A percentile compares a stretch with the other conserved stretches of the same genome.
Evolutionary conservation across 2,113 vertebrate species (phyloP).

Genomic region (Stigmatopora argus): DNA sequence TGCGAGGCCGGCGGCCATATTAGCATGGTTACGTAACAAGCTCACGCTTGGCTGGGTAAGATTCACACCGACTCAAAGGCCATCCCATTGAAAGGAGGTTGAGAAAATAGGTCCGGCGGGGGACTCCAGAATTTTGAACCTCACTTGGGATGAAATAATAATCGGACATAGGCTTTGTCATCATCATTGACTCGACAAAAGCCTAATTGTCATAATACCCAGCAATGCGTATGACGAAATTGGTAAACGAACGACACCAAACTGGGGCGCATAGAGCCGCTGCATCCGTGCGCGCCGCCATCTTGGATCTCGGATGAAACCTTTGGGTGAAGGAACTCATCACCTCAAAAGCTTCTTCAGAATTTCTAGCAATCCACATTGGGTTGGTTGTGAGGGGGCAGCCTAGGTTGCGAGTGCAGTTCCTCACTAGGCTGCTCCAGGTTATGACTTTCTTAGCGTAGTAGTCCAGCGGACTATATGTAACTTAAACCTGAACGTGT

Average conservation of each 20-base stretch:
- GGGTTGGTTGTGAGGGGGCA: not conserved
- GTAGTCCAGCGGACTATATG: constrained; percentile 9
- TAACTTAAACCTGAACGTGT: constrained; percentile 21
- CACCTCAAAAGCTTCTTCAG: not conserved
- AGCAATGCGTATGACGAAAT: too few relatives aligned
- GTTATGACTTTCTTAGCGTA: not conserved
- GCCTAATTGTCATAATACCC: too few relatives aligned
- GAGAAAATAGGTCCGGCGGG: constrained; percentile 16
- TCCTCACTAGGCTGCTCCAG: not conserved
- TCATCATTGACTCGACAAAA: too few relatives aligned
- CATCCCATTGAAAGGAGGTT: constrained; percentile 4
- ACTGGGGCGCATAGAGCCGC: too few relatives aligned
- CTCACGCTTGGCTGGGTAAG: not conserved
- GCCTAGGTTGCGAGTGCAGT: constrained; percentile 1
- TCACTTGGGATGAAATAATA: constrained; percentile 31
- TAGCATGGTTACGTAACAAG: constrained; percentile 5
- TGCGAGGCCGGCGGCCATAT: not conserved
- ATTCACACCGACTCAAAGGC: constrained; percentile 15
- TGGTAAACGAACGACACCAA: too few relatives aligned
- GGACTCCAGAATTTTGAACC: constrained; percentile 42
- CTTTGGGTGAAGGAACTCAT: not conserved
- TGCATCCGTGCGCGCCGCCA: too few relatives aligned
- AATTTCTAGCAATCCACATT: too few relatives aligned
- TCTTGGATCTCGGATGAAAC: constrained; percentile 20
- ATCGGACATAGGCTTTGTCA: too few relatives aligned